Evolutionary conservation across 2,113 vertebrate genomes (phyloP).

Genomic region (Mus pahari): DNA sequence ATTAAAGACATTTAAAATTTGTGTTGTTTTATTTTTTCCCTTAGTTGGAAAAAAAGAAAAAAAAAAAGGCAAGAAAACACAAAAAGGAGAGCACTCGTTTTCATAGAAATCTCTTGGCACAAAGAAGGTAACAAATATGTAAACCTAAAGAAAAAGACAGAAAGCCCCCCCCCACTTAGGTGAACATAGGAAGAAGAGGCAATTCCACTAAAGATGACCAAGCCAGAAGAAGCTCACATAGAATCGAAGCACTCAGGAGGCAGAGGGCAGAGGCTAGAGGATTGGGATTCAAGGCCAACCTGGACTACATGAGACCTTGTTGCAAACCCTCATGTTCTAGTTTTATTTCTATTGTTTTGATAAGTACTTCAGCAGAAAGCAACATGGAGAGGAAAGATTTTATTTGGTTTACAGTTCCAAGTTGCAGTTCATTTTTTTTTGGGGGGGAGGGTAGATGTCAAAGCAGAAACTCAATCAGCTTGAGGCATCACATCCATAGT

Average conservation of each 20-base stretch:
- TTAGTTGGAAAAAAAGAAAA: constrained; percentile 20
- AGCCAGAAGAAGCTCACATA: neutral
- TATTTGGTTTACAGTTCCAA: neutral
- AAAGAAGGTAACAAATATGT: constrained; percentile 9
- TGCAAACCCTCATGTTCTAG: neutral
- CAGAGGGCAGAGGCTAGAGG: neutral
- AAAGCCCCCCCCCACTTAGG: neutral
- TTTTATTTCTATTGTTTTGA: neutral
- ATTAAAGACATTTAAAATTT: constrained; percentile 1
- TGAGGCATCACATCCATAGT: neutral
- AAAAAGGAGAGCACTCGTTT: neutral
- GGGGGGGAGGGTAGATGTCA: neutral
- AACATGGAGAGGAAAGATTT: neutral
- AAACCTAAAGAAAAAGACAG: neutral
- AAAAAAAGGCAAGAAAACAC: neutral
- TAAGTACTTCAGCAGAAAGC: neutral
- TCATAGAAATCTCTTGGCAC: constrained; percentile 17
- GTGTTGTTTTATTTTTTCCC: constrained; percentile 24
- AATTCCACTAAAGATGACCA: neutral
- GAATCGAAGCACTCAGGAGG: neutral
- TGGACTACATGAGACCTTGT: neutral
- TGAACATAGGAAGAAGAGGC: neutral
- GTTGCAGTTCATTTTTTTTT: neutral
- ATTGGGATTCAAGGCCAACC: neutral
- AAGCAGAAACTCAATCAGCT: neutral